These are phyloP conservation scores for Campoplex capitator DNA, from an alignment of 2,888 invertebrate species.

Conservation along the genomic window DNA sequence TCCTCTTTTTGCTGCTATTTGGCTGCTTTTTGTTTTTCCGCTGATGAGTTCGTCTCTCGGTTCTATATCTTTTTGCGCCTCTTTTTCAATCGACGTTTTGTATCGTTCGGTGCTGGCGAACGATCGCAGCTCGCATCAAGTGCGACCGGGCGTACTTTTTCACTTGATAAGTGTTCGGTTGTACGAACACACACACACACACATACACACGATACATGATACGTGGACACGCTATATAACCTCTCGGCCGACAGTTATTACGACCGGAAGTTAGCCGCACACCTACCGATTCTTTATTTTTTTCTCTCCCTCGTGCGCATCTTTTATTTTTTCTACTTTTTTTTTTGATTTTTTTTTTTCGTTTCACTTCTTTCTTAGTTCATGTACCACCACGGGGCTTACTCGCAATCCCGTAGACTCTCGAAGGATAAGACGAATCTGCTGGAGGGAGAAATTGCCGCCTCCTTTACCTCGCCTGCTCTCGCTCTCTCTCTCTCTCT, in stretches of 20 bases:
- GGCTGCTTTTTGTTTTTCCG: neutral
- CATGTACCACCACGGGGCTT: slow-evolving; percentile 5
- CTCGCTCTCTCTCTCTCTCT: slow-evolving; percentile 21
- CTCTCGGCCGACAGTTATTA: slow-evolving; percentile 70
- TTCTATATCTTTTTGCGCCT: slow-evolving; percentile 27
- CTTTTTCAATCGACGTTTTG: slow-evolving; percentile 19
- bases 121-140: neutral
- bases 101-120: neutral
- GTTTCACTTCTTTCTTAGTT: neutral
- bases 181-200: neutral
- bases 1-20: neutral
- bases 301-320: neutral
- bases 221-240: slow-evolving; percentile 8
- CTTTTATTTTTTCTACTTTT: neutral
- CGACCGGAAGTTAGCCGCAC: slow-evolving; percentile 69
- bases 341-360: neutral
- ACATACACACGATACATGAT: neutral
- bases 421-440: slow-evolving; percentile 21
- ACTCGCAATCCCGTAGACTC: slow-evolving; percentile 53
- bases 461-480: slow-evolving; percentile 25
- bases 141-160: slow-evolving; percentile 60
- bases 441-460: slow-evolving; percentile 23
- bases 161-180: neutral
- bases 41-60: neutral
- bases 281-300: slow-evolving; percentile 43